Conservation (phyloP, 92 coral and sea anemone genomes). For the Porites lobata region DNA sequence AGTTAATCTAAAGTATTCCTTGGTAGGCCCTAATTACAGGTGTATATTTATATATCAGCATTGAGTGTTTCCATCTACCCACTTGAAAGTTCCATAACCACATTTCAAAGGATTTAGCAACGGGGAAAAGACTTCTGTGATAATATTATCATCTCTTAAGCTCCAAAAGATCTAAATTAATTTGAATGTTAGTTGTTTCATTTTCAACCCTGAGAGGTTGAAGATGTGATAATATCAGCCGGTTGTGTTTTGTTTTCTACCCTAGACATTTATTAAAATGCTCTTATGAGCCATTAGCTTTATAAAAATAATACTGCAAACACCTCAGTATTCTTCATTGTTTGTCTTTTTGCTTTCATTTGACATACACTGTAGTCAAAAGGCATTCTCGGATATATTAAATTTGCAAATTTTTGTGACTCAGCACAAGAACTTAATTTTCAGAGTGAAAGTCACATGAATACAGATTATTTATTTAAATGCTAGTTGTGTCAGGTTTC, state of each 20-base stretch:
- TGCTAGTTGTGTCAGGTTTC: background rate
- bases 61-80: background rate
- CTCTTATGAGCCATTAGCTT: background rate
- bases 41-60: background rate
- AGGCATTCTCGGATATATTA: background rate
- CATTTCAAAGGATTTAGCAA: background rate
- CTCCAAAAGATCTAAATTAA: background rate
- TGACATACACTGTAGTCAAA: background rate
- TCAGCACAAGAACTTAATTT: background rate
- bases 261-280: background rate
- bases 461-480: constrained; percentile 37
- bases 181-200: background rate
- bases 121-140: background rate
- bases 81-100: background rate
- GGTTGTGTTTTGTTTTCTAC: background rate
- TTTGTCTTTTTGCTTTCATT: background rate
- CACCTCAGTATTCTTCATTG: background rate
- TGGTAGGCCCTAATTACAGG: background rate
- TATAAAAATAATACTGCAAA: background rate
- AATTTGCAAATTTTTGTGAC: constrained; percentile 5
- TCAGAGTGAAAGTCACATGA: background rate
- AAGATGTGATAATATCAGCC: background rate
- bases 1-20: background rate
- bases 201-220: background rate
- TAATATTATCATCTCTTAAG: background rate